Evolutionary conservation across 2,888 invertebrate species (phyloP).

Genomic region (Heliconius sara): DNA sequence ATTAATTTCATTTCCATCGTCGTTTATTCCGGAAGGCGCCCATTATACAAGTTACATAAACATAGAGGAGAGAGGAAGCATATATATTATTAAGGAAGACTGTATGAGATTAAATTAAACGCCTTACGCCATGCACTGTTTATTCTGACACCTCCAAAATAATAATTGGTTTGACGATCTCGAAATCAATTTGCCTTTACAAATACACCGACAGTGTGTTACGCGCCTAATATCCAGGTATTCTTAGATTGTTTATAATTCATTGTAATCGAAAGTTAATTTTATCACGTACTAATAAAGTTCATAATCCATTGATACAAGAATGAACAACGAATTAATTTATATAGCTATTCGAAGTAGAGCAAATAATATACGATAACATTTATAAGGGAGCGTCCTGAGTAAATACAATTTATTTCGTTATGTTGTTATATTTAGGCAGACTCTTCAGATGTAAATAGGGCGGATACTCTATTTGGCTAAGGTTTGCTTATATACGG

Average conservation of each 20-base stretch:
- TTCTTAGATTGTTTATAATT: conserved; percentile 20
- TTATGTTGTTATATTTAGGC: conserved; percentile 27
- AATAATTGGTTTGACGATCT: conserved; percentile 37
- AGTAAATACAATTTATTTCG: conserved; percentile 60
- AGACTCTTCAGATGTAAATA: not conserved
- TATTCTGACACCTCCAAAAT: conserved; percentile 34
- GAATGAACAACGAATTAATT: conserved; percentile 41
- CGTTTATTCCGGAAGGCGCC: not conserved
- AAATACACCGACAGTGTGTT: conserved; percentile 31
- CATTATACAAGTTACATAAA: conserved; percentile 19
- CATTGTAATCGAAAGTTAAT: conserved; percentile 1
- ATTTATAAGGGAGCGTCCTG: conserved; percentile 58
- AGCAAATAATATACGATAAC: conserved; percentile 56
- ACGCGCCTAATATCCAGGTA: conserved; percentile 29
- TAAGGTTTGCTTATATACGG: not conserved
- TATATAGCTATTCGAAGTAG: conserved; percentile 44
- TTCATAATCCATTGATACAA: conserved; percentile 11
- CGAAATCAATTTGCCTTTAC: conserved; percentile 35
- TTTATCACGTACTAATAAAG: not conserved
- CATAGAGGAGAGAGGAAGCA: not conserved
- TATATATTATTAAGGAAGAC: not conserved
- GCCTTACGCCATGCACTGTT: conserved; percentile 16
- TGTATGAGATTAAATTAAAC: conserved; percentile 19
- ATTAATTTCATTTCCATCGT: not conserved
- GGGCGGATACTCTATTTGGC: not conserved